These are phyloP conservation scores for Peromyscus attwateri DNA, from an alignment of 2,797 vertebrate genomes.

Conservation along the genomic window DNA sequence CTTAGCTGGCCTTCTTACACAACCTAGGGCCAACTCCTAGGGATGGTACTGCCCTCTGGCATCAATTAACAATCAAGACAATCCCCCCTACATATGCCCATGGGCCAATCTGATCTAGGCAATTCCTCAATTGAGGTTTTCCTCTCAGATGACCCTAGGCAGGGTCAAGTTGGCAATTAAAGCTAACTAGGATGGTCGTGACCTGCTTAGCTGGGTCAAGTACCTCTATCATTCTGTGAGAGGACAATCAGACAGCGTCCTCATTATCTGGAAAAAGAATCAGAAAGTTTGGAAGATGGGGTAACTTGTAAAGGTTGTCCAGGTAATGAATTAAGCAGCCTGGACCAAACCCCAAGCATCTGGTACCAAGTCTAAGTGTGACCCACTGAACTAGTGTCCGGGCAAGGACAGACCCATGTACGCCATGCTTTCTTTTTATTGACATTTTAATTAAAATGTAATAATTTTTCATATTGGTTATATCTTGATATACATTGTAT, in stretches of 20 bases:
- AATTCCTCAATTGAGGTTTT: neutral
- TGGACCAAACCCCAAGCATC: neutral
- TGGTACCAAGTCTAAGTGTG: neutral
- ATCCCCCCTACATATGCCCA: too few species aligned
- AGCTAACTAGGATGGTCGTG: neutral
- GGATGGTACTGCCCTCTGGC: neutral
- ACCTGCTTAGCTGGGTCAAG: neutral
- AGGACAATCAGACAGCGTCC: neutral
- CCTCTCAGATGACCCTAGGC: neutral
- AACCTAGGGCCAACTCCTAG: neutral
- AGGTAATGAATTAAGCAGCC: neutral
- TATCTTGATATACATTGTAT: neutral
- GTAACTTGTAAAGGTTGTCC: neutral
- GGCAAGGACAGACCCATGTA: neutral
- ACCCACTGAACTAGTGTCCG: neutral
- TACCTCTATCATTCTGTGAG: neutral
- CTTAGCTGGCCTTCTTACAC: neutral
- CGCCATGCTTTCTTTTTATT: neutral
- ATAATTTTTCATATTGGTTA: neutral
- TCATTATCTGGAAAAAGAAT: slow-evolving; percentile 16
- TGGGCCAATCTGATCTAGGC: neutral
- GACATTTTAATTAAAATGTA: neutral
- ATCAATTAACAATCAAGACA: neutral
- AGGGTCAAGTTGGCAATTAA: neutral
- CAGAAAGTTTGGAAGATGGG: neutral